Base-by-base conservation (phyloP, 2,888 invertebrate genomes). In the Eupithecia abbreviata region DNA sequence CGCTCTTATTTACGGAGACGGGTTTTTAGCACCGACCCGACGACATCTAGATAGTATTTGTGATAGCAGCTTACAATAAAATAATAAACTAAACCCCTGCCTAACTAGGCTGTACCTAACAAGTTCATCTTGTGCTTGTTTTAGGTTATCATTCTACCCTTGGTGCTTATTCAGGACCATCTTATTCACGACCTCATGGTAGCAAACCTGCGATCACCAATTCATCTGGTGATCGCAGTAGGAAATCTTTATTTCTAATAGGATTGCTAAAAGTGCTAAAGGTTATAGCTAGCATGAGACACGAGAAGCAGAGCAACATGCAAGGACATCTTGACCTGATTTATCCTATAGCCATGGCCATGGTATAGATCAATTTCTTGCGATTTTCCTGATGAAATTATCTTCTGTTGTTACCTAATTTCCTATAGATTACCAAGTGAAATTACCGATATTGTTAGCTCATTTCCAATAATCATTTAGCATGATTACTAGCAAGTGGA, bases 261-360 rank as follows among this genome's bases (percentile, higher is more conserved):
- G 12, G 58, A 62, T 62, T 62, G 58, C 58, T 66, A 15, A 42
- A 30, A 30, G 30, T 62, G 62, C 62, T 66, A 15, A 42, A 66
- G 66, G 41, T 7, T 15, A 65, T 12, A 62, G 0, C 0, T 66
- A 42, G 66, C 42, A 42, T 66, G 42, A 66, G 42, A 66, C 66
- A 62, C 12, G 62, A 62, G 30, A 66, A 66, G 42, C 66, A 66
- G 66, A 66, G 42, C 42, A 42, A 66, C 42, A 66, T 15, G 42
- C 66, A 66, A 66, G 66, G 41, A 15, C 42, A 41, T 42, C 42
- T 42, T 13, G 42, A 42, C 15, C 42, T 66, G 15, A 66, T 42
- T 66, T 66, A 42, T 18, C 3, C 18, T 42, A 42, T 9, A n/a
- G 15, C 42, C 66, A 66, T 42, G 66, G 41, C 42, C 42, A 55